phyloP scores from a whole-genome alignment of 2,113 vertebrate species.

The Naja naja region DNA sequence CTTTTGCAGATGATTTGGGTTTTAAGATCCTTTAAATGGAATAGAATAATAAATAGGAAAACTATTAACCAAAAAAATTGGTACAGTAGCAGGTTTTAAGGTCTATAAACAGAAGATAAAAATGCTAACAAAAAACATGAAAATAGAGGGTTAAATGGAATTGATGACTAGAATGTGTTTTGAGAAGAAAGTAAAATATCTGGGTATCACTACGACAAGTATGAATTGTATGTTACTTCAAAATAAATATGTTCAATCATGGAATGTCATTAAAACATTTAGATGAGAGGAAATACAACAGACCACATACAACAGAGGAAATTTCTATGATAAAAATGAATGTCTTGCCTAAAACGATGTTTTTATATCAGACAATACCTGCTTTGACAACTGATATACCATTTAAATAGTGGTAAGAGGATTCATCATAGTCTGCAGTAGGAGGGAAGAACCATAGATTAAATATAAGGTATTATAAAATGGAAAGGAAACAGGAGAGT shows the following conservation, averaged over 20 bases:
- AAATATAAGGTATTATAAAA: neutral
- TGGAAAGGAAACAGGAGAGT: neutral
- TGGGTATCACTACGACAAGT: neutral
- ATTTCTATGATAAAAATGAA: neutral
- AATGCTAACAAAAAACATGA: neutral
- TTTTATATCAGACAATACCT: neutral
- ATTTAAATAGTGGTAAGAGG: neutral
- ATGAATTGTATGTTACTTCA: neutral
- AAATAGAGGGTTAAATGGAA: neutral
- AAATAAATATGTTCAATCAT: neutral
- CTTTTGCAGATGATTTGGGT: neutral
- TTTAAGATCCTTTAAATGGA: neutral
- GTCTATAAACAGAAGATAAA: neutral
- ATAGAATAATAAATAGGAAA: neutral
- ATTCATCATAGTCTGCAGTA: neutral
- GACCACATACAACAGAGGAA: too few relatives aligned
- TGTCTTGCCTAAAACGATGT: neutral
- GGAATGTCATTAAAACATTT: neutral
- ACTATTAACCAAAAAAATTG: neutral
- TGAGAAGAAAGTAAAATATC: neutral
- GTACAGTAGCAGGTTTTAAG: neutral
- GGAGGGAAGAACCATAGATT: neutral
- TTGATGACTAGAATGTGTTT: neutral
- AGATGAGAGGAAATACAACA: neutral
- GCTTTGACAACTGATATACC: neutral